Conservation (phyloP, 2,888 invertebrate genomes). For the Baronia brevicornis region DNA sequence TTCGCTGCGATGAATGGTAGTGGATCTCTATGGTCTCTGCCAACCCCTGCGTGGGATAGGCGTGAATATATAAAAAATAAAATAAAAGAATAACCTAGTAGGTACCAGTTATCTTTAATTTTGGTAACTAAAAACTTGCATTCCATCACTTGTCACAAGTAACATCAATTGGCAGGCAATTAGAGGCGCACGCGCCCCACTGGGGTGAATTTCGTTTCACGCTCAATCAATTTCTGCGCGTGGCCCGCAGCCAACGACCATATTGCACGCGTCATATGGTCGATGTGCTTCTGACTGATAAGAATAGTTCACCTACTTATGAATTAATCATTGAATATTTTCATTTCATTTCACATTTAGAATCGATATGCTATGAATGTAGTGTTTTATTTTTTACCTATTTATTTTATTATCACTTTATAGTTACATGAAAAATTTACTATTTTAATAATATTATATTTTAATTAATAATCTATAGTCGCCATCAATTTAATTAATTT, state of each 20-base stretch:
- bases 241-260: conserved; percentile 65
- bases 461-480: no score
- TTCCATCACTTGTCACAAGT: conserved; percentile 31
- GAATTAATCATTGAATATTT: conserved; percentile 9
- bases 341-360: conserved; percentile 4
- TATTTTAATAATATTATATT: no score
- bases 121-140: no score
- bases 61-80: no score
- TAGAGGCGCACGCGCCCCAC: conserved; percentile 49
- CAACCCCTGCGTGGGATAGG: no score
- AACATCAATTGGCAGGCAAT: conserved; percentile 63
- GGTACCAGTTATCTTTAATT: no score
- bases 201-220: conserved; percentile 74
- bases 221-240: conserved; percentile 73
- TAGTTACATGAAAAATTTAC: no score
- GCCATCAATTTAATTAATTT: conserved; percentile 44
- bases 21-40: no score
- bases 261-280: conserved; percentile 74
- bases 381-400: conserved; percentile 5
- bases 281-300: conserved; percentile 38
- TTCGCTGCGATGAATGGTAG: no score
- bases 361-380: conserved; percentile 1
- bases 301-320: conserved; percentile 20
- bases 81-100: not conserved
- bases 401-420: conserved; percentile 17